Base-by-base conservation (phyloP, 2,888 invertebrate genomes). In the Tromatobia lineatoria region DNA sequence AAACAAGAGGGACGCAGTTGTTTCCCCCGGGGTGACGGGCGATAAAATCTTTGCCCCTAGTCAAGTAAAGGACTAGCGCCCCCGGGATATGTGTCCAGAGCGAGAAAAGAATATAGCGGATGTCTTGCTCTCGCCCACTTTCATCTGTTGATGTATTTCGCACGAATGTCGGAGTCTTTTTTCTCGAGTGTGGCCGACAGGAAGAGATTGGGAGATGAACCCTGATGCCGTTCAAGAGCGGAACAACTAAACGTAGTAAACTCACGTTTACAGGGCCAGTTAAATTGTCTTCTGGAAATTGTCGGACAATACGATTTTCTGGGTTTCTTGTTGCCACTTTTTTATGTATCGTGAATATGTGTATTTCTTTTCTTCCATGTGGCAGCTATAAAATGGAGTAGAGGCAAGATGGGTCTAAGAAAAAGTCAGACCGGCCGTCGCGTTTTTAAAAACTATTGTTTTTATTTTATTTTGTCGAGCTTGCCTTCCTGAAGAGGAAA, bases 11-110 rank as follows among this genome's bases (percentile, higher is more conserved):
- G 18, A 8, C 61, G 20, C 47, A 61, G 61, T 15, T 61, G 61
- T 61, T 74, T 61, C 74, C 74, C 34, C 47, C 61, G 47, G 74
- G 61, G 50, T 20, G 23, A 50, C 20, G 61, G 3, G 47, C 74
- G 74, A 74, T 74, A 74, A 74, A 74, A 74, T 74, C 74, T 61
- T 74, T 61, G 59, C 59, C 59, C 29, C 47, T 29, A 15, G 13
- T 59, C 34, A 61, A 23, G 34, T 34, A 25, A 20, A 47, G 20
- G 61, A 8, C 34, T 34, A 34, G 20, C 47, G 61, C 29, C 61
- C n/a, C 61, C 34, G 18, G 34, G 59, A 61, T 50, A 50, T 61
- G 20, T 29, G 47, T 61, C n/a, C 59, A 15, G 29, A 7, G n/a
- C 64, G 61, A 45, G 57, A n/a, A n/a, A 47, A 47, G 25, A 29